Percentiles rank a stretch among this genome's conserved stretches.
phyloP scores from a whole-genome alignment of 1,140 invertebrate species.

The Trichoplusia ni region DNA sequence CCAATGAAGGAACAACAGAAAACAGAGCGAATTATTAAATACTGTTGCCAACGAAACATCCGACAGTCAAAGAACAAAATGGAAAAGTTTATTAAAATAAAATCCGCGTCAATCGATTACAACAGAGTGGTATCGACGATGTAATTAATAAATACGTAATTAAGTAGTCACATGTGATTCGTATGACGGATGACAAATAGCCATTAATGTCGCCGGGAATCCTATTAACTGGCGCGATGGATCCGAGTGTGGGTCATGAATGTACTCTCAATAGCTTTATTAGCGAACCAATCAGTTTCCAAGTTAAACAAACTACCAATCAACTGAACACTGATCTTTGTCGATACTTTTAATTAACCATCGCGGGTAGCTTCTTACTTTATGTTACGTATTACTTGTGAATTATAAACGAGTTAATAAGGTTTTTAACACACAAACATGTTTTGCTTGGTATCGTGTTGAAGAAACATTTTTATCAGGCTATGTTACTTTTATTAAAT shows the following conservation, averaged over 20 bases:
- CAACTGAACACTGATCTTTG: constrained; percentile 51
- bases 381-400: constrained; percentile 23
- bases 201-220: constrained; percentile 61
- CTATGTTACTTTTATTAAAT: constrained; percentile 1
- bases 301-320: constrained; percentile 65
- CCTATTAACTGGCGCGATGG: constrained; percentile 51
- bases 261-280: constrained; percentile 40
- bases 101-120: neutral
- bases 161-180: constrained; percentile 67
- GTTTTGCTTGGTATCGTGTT: neutral
- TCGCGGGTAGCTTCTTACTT: constrained; percentile 21
- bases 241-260: constrained; percentile 34
- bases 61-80: too few species aligned
- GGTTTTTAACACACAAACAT: neutral
- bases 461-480: neutral
- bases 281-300: constrained; percentile 48
- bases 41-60: too few species aligned
- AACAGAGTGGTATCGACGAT: constrained; percentile 8
- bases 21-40: too few species aligned
- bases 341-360: constrained; percentile 43
- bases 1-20: too few species aligned
- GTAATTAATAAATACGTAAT: constrained; percentile 49
- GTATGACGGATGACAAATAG: constrained; percentile 72
- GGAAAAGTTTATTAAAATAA: constrained; percentile 5
- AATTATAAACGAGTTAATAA: constrained; percentile 20